phyloP scores from a whole-genome alignment of 2,888 invertebrate genomes.

The Tachystola acroxantha region DNA sequence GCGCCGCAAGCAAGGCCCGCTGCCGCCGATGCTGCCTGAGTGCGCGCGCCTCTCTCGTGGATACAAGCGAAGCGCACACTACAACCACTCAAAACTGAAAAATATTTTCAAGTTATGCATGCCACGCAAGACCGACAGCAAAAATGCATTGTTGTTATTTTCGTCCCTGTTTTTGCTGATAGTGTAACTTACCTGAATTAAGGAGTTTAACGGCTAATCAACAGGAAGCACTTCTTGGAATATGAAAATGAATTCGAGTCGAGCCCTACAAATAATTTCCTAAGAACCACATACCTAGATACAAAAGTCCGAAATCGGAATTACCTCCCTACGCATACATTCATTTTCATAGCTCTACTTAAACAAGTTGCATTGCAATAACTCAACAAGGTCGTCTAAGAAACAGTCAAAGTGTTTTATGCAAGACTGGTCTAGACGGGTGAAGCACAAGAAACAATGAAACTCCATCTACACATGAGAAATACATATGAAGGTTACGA shows the following conservation, averaged over 20 bases:
- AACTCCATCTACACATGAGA: slow-evolving; percentile 1
- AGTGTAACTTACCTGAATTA: no score
- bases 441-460: background rate
- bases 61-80: slow-evolving; percentile 33
- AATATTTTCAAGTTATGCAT: slow-evolving; percentile 1
- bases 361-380: no score
- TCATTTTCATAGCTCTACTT: no score
- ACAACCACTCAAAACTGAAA: slow-evolving; percentile 19
- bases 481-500: slow-evolving; percentile 3
- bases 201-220: no score
- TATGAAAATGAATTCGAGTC: no score
- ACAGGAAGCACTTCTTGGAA: no score
- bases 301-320: no score
- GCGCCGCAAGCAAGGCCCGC: slow-evolving; percentile 30
- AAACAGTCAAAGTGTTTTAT: slow-evolving; percentile 7
- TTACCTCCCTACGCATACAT: no score
- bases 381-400: no score
- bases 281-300: no score
- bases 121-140: slow-evolving; percentile 3
- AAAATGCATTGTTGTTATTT: background rate
- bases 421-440: slow-evolving; percentile 9
- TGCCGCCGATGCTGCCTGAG: slow-evolving; percentile 18
- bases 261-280: no score
- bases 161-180: no score
- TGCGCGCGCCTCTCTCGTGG: slow-evolving; percentile 59